Evolutionary conservation across 2,888 invertebrate genomes (phyloP), one percentile per base, ranked within the genome.

Genomic region (Zhuqinia jingwanae): DNA sequence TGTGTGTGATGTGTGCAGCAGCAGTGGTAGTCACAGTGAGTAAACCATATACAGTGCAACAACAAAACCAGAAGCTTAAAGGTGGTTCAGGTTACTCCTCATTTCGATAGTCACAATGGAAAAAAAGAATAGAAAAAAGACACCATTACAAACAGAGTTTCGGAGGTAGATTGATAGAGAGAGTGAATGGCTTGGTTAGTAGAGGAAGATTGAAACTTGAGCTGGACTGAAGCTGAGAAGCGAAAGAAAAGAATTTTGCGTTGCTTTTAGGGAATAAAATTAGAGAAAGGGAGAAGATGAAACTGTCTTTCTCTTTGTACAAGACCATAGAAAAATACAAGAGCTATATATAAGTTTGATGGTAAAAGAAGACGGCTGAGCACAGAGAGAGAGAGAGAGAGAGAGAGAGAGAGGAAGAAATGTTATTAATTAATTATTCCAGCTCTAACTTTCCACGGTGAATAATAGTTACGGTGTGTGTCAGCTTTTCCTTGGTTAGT

Each of bases 401-500:
- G n/a, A n/a, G n/a, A n/a, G n/a, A n/a, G n/a, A n/a, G n/a, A n/a
- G 68, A 42, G 17, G 60, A 22, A 45, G 77, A 77, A 77, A 77
- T 60, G 60, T 77, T 77, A 77, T 77, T 77, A 77, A 77, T 77
- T 77, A 77, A 77, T 77, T 77, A 77, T 77, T 77, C 45, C 77
- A 60, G 60, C 58, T 60, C 60, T 60, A 77, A 77, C 60, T 77
- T 77, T 42, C 60, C 68, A 70, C 68, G 45, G 45, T 45, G 68
- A 70, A 22, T 53, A 75, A 75, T 75, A 75, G 30, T 75, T 27
- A 53, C 50, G 27, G 53, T 75, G 45, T 70, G 68, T 70, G 45
- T 70, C 36, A 36, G 36, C 36, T 36, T 13, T 8, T 36, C 36
- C 36, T 36, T 36, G 36, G 36, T 36, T 36, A 36, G 36, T 36